Evolutionary conservation across 1,140 invertebrate species (phyloP), one percentile per base, ranked within the genome.

Genomic region (Calephelis virginiensis): DNA sequence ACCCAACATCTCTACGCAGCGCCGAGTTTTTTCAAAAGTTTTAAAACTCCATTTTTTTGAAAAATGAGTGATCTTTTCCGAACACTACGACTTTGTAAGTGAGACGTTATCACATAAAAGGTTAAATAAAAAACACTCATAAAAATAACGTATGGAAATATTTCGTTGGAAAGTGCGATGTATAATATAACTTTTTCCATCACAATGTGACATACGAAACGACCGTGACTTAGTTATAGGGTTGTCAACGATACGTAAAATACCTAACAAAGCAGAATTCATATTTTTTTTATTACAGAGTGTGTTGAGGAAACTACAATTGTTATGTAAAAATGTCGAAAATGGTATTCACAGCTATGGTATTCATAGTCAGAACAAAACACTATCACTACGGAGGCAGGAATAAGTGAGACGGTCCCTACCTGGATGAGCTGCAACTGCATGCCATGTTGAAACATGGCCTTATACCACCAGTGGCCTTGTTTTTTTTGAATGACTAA

Each of bases 191-290:
- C 53, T 56, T 56, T 56, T 56, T 56, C 14, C 17, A 37, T 56
- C 53, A 56, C 53, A 56, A 56, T 56, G 53, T 56, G 53, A 56
- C 53, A 56, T 56, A 56, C 53, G 53, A 56, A 56, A 56, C 53
- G 53, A 11, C 53, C 53, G 53, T 56, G 53, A 56, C 53, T 56
- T 6, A 7, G 10, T 37, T 37, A 1, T 37, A 56, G 28, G 53
- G 53, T 56, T 56, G 14, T 28, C 53, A 56, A 56, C 17, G 28
- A 28, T 28, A 28, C 2, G 28, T 28, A 28, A 28, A 28, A 28
- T 28, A 28, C 28, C 28, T 28, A 28, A 28, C 28, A 28, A 28
- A 28, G 2, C 28, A 28, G 28, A 28, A 28, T 28, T 28, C 28
- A 2, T 28, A 28, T 28, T 28, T 28, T 28, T 28, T 28, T 28